A percentile compares a stretch with the other conserved stretches of the same genome.
Evolutionary conservation across 2,888 invertebrate species (phyloP).

Genomic region (Tineola bisselliella): DNA sequence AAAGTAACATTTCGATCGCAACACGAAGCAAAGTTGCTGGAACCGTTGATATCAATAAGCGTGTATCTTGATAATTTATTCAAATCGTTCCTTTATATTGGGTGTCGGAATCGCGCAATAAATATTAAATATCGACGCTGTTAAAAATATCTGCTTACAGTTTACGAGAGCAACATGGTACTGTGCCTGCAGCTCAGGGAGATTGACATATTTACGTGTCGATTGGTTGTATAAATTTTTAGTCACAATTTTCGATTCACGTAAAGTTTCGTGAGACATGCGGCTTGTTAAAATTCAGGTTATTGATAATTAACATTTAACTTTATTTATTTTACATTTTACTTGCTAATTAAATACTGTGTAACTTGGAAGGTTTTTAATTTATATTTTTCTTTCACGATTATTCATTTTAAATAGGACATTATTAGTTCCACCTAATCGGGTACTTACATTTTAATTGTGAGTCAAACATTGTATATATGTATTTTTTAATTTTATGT

Average conservation of each 20-base stretch:
- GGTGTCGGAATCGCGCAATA: slow-evolving; percentile 59
- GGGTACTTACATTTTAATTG: too few species aligned
- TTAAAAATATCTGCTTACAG: slow-evolving; percentile 65
- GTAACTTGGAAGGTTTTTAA: neutral
- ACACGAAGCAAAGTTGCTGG: neutral
- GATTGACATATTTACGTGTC: slow-evolving; percentile 25
- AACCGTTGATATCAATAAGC: slow-evolving; percentile 12
- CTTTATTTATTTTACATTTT: neutral
- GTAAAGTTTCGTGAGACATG: neutral
- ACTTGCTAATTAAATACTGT: neutral
- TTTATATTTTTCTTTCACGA: neutral
- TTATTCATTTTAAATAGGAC: too few species aligned
- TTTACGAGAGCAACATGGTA: slow-evolving; percentile 47
- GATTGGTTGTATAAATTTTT: slow-evolving; percentile 45
- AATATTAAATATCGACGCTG: slow-evolving; percentile 66
- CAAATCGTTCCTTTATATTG: slow-evolving; percentile 60
- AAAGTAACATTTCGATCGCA: neutral
- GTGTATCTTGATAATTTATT: slow-evolving; percentile 34
- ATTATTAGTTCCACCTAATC: too few species aligned
- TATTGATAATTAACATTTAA: neutral
- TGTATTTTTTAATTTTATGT: too few species aligned
- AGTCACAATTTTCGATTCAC: neutral
- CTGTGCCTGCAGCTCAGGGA: slow-evolving; percentile 24
- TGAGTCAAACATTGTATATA: too few species aligned
- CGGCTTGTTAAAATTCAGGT: neutral